Base-by-base conservation (phyloP, 2,113 vertebrate genomes). In the Lanius ludovicianus region DNA sequence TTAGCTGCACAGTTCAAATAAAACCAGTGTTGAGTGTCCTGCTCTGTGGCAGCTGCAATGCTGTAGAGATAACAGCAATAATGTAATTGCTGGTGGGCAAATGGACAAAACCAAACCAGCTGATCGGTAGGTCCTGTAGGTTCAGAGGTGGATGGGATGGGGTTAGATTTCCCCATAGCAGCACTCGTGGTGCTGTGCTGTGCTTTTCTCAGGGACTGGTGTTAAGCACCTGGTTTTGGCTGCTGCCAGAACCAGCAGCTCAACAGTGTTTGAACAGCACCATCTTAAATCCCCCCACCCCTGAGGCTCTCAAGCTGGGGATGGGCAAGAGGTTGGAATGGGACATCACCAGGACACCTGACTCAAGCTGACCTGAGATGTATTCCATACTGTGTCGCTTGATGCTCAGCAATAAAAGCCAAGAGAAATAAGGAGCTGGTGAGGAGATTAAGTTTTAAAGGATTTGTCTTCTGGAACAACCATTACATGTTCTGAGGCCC, bases 401-500 rank as follows among this genome's bases (percentile, higher is more conserved):
- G 11, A 4, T 71, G 68, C n/a, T 52, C 14, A 57, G 47, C 27
- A 55, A 24, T 11, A 68, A 77, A 68, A 77, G 2, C 10, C 30
- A 71, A 39, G 11, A 68, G 27, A 39, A 84, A 35, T 6, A 23
- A 23, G 37, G 19, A 57, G 22, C 3, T 11, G 2, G 1, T 1
- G 2, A 1, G 1, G 2, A 1, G 4, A 41, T 31, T 37, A 16
- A 15, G 31, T 79, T 46, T 20, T 33, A 44, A 69, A 17, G 6
- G 0, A 0, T 78, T 82, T 83, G 24, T 46, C 39, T 78, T 55
- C 50, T 46, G 17, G 30, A 86, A 24, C 14, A 41, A 30, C 8
- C 0, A 1, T 15, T 44, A 11, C 5, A 6, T 1, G 0, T 67
- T 31, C 15, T 52, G 52, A 88, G n/a, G 4, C 17, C 13, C 17